Evolutionary conservation across 2,888 invertebrate genomes (phyloP).

Genomic region (Hirtodrosophila confusa): DNA sequence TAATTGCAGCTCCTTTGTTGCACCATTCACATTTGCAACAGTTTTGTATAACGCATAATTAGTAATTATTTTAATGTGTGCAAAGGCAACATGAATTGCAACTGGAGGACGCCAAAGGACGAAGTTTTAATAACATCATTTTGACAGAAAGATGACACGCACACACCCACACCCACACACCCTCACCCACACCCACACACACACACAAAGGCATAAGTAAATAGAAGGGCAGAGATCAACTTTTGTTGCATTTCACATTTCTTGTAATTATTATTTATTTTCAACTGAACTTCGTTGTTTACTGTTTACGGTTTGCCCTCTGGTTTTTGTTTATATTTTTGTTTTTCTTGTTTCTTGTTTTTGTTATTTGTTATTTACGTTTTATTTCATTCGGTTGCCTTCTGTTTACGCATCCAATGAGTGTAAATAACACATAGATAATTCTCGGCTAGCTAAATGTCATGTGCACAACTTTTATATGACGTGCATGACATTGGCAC

Average conservation of each 20-base stretch:
- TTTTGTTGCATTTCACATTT: constrained; percentile 9
- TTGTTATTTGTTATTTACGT: no score
- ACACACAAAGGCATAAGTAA: no score
- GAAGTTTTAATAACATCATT: constrained; percentile 68
- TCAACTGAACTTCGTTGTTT: constrained; percentile 7
- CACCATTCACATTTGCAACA: constrained; percentile 11
- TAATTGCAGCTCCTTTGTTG: constrained; percentile 43
- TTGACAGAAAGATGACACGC: not conserved
- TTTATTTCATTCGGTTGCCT: constrained; percentile 4
- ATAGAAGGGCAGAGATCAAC: no score
- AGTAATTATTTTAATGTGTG: constrained; percentile 53
- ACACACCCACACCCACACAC: no score
- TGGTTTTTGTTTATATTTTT: constrained; percentile 37
- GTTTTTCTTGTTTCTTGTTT: no score
- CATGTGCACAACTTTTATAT: constrained; percentile 27
- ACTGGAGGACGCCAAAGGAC: constrained; percentile 12
- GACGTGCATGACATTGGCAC: constrained; percentile 29
- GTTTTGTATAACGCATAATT: constrained; percentile 51
- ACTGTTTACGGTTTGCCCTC: constrained; percentile 23
- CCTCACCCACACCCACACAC: no score
- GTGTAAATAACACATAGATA: constrained; percentile 57
- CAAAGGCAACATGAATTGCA: constrained; percentile 2
- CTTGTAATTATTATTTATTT: constrained; percentile 8
- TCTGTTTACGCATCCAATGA: constrained; percentile 48
- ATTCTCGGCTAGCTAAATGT: constrained; percentile 28